Percentiles rank a stretch among this genome's conserved stretches.
Evolutionary conservation across 1,140 invertebrate species (phyloP).

Genomic region (Leucophenga varia): DNA sequence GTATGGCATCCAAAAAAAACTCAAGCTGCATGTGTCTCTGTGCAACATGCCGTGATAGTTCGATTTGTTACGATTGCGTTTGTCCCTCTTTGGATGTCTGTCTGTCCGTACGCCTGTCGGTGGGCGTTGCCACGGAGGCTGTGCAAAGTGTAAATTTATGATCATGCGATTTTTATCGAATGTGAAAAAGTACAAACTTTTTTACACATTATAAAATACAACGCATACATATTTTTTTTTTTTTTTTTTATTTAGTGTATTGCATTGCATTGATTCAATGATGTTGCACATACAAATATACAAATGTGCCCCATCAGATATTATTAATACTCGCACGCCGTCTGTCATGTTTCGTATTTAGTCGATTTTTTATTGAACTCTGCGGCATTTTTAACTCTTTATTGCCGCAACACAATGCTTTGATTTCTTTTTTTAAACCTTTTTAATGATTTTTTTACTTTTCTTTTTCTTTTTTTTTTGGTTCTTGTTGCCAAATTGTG

Average conservation of each 20-base stretch:
- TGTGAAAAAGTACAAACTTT: slow-evolving; percentile 50
- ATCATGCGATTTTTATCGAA: slow-evolving; percentile 56
- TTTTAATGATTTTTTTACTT: too few species aligned
- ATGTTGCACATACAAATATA: neutral
- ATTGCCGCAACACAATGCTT: too few species aligned
- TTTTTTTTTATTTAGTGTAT: neutral
- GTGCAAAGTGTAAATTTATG: slow-evolving; percentile 57
- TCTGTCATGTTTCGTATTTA: slow-evolving; percentile 55
- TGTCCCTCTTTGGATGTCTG: slow-evolving; percentile 3
- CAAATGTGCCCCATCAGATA: neutral
- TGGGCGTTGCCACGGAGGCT: slow-evolving; percentile 53
- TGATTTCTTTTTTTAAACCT: too few species aligned
- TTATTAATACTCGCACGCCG: slow-evolving; percentile 53
- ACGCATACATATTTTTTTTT: too few species aligned
- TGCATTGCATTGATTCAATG: neutral
- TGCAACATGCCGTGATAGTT: too few species aligned
- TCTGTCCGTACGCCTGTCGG: slow-evolving; percentile 8
- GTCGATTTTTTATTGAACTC: slow-evolving; percentile 50
- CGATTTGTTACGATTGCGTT: slow-evolving; percentile 4
- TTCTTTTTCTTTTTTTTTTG: neutral
- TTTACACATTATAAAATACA: slow-evolving; percentile 50
- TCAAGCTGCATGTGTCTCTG: too few species aligned
- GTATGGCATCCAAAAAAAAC: too few species aligned
- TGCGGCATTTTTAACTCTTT: slow-evolving; percentile 22
- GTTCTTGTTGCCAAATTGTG: neutral